A percentile compares a stretch with the other conserved stretches of the same genome.
Evolutionary conservation across 2,797 vertebrate genomes (phyloP).

Genomic region (Setipinna tenuifilis): DNA sequence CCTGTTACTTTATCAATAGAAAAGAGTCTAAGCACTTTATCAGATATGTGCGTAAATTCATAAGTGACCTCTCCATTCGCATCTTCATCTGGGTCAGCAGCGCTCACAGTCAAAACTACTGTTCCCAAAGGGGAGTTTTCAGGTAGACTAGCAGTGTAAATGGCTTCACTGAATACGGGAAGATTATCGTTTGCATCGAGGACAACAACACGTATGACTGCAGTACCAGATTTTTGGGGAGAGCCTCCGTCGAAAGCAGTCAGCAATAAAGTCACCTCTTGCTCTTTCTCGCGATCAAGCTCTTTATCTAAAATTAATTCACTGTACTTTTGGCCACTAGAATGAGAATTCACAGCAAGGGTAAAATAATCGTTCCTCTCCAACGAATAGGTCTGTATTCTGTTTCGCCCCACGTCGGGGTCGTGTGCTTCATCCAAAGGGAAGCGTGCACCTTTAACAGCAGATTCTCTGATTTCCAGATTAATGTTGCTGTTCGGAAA

Average conservation of each 20-base stretch:
- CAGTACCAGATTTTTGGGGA: constrained; percentile 27
- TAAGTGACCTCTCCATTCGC: constrained; percentile 26
- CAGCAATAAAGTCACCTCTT: constrained; percentile 46
- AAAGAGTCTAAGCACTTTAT: neutral
- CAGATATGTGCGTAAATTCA: constrained; percentile 5
- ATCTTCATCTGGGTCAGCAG: constrained; percentile 21
- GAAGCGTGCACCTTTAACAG: constrained; percentile 44
- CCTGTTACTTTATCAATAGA: constrained; percentile 4
- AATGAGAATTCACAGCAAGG: constrained; percentile 40
- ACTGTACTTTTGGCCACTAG: constrained; percentile 48
- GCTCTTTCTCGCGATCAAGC: constrained; percentile 59
- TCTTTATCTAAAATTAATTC: constrained; percentile 62
- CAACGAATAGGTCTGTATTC: constrained; percentile 49
- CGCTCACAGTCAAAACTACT: neutral
- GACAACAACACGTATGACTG: constrained; percentile 21
- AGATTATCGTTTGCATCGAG: constrained; percentile 35
- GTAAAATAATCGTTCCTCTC: constrained; percentile 56
- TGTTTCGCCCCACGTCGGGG: constrained; percentile 52
- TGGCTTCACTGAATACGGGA: constrained; percentile 30
- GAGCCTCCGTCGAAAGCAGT: constrained; percentile 29
- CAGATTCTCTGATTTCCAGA: constrained; percentile 55
- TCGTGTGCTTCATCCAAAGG: constrained; percentile 55
- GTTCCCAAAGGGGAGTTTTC: constrained; percentile 3
- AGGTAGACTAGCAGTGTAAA: constrained; percentile 9
- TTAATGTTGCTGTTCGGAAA: constrained; percentile 51